Conservation (phyloP, 2,797 vertebrate species). For the Scyliorhinus canicula region DNA sequence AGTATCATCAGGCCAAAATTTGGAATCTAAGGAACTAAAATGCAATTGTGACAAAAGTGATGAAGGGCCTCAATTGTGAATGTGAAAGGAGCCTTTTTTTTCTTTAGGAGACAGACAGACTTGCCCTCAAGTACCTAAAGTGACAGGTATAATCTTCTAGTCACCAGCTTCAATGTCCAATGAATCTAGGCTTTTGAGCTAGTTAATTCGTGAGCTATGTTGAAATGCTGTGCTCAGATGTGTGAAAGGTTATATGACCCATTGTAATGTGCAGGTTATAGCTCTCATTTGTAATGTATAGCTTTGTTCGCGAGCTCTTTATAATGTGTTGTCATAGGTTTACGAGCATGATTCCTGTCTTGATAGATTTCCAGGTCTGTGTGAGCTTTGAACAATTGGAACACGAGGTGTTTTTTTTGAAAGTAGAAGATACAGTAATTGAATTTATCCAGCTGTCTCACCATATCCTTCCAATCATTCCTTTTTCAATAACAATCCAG, state of each 20-base stretch:
- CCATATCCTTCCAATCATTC: not conserved
- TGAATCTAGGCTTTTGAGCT: not conserved
- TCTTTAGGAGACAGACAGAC: not conserved
- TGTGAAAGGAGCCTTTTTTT: not conserved
- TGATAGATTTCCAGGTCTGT: not conserved
- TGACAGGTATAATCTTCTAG: not conserved
- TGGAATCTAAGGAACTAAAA: not conserved
- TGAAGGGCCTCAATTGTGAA: not conserved
- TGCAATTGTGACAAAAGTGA: constrained; percentile 8
- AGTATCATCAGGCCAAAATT: not conserved
- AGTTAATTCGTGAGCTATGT: not conserved
- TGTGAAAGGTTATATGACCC: not conserved
- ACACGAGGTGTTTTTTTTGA: not conserved
- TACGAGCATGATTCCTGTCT: not conserved
- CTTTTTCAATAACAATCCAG: not conserved
- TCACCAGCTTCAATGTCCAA: not conserved
- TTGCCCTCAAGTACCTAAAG: no score
- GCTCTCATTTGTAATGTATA: not conserved
- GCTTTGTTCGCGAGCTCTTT: not conserved
- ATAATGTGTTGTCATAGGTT: not conserved
- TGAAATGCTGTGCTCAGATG: not conserved
- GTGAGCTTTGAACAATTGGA: not conserved
- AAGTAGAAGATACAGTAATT: not conserved
- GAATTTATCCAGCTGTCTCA: not conserved
- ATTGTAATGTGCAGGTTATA: not conserved